These are phyloP conservation scores for Cercopithecus diana DNA, from an alignment of 2,797 vertebrate genomes.

Conservation along the genomic window DNA sequence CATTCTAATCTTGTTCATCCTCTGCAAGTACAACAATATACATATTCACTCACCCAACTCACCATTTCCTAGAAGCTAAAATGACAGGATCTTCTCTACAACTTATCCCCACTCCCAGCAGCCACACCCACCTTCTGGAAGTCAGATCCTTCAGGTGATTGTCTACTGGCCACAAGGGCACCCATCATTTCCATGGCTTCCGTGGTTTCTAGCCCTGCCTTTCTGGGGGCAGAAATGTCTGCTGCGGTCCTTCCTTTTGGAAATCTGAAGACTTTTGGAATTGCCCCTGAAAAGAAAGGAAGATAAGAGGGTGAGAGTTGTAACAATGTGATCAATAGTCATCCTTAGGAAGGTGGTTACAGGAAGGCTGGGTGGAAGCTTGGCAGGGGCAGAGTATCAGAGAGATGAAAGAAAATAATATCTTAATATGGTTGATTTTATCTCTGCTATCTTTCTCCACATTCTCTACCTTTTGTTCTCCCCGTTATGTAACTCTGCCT, in stretches of 20 bases:
- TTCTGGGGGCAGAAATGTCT: neutral
- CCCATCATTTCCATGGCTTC: neutral
- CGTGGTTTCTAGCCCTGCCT: constrained; percentile 28
- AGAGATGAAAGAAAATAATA: constrained; percentile 48
- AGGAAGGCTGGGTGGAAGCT: neutral
- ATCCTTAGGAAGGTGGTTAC: neutral
- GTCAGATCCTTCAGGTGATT: constrained; percentile 1
- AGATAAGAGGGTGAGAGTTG: neutral
- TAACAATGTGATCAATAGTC: neutral
- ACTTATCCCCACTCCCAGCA: neutral
- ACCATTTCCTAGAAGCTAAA: constrained; percentile 24
- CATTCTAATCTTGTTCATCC: constrained; percentile 26
- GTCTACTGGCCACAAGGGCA: constrained; percentile 16
- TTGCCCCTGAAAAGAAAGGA: constrained; percentile 59
- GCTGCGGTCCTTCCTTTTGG: constrained; percentile 31
- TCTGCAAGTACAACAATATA: constrained; percentile 18
- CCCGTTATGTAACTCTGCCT: neutral
- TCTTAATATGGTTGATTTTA: neutral
- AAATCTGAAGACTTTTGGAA: constrained; percentile 50
- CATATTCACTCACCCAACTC: constrained; percentile 35
- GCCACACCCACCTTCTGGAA: constrained; percentile 62
- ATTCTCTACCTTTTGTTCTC: neutral
- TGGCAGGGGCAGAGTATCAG: neutral
- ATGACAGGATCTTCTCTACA: constrained; percentile 14
- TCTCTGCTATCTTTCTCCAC: constrained; percentile 37